phyloP scores from a whole-genome alignment of 2,888 invertebrate genomes.

The Agriopis leucophaearia region DNA sequence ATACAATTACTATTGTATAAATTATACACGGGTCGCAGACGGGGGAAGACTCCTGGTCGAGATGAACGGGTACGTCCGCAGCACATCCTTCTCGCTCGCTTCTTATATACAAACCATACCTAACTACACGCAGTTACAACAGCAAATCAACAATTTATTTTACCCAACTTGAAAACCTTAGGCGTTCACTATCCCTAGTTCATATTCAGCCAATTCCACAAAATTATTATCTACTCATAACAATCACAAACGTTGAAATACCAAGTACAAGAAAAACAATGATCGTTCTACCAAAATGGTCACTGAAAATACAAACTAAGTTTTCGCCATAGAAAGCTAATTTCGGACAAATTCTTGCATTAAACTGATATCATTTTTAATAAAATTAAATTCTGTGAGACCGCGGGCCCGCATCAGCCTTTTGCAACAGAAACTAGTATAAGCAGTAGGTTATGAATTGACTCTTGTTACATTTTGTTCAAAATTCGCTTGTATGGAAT shows the following conservation, averaged over 20 bases:
- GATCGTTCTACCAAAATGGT: conserved; percentile 22
- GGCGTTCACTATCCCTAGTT: conserved; percentile 19
- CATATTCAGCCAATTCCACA: conserved; percentile 20
- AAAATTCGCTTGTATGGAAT: neutral
- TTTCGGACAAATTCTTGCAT: conserved; percentile 44
- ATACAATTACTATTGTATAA: no score
- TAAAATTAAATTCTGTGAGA: conserved; percentile 52
- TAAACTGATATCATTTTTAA: conserved; percentile 52
- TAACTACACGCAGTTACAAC: no score
- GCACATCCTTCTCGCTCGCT: no score
- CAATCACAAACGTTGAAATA: conserved; percentile 30
- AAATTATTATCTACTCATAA: conserved; percentile 22
- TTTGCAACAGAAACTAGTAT: conserved; percentile 17
- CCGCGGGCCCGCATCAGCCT: conserved; percentile 41
- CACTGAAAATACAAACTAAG: conserved; percentile 35
- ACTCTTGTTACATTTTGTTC: neutral
- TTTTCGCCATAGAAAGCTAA: conserved; percentile 35
- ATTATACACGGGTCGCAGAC: no score
- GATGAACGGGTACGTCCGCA: no score
- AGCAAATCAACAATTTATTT: neutral
- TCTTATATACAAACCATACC: no score
- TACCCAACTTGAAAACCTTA: neutral
- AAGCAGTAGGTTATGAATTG: conserved; percentile 1
- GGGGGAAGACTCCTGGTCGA: no score
- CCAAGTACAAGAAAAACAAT: conserved; percentile 28